Base-by-base conservation (phyloP, 2,888 invertebrate species). In the Gisinianus flammeolus region DNA sequence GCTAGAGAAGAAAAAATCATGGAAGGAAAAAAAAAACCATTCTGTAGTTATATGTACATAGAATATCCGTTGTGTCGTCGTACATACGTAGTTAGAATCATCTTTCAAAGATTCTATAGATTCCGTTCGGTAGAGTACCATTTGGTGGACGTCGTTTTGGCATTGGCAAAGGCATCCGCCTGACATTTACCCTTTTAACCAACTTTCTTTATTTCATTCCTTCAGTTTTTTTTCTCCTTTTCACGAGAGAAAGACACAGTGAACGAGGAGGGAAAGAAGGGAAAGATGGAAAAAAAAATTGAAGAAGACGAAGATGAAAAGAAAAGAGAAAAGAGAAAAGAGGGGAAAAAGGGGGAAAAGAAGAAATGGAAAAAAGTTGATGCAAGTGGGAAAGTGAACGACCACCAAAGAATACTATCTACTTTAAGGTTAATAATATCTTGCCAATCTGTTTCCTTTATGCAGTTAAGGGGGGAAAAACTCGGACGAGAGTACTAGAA, bases 121-220 rank as follows among this genome's bases (percentile, higher is more conserved):
- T 35, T 44, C 44, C 22, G 22, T 33, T 8, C n/a, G 24, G 62
- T 24, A 62, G 28, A 35, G 35, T 68, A 66, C 68, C 2, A 44
- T 35, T 68, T 35, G 68, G 44, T 68, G 22, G 68, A 35, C 68
- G 35, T 68, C 44, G 22, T 68, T 24, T 44, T 35, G 68, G 22
- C 68, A 22, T 44, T 64, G 64, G 64, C 64, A 31, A 31, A 24
- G n/a, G n/a, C n/a, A n/a, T n/a, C n/a, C n/a, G 44, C 68, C n/a
- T 68, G 68, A 68, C 68, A 68, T 68, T 68, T 68, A 68, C 68
- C 44, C 68, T 68, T 68, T 68, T 68, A 68, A 68, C 22, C 28
- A 30, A 66, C 68, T 35, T 68, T 68, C 24, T 44, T 44, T 16
- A 30, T 31, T 33, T 44, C 68, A 35, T 22, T 68, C 19, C 44